phyloP scores from a whole-genome alignment of 2,113 vertebrate genomes.

The Centropus unirufus region DNA sequence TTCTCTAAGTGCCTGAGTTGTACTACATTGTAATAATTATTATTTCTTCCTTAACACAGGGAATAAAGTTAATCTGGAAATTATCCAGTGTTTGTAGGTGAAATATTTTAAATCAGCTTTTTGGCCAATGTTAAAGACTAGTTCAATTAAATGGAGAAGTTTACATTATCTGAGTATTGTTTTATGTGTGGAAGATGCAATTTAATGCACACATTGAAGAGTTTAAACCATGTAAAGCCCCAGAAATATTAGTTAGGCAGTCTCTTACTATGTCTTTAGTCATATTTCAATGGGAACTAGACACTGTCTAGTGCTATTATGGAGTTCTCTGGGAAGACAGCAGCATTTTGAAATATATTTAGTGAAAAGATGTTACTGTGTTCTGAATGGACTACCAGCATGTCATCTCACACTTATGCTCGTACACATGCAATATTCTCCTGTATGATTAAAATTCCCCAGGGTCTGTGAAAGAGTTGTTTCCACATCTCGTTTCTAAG shows the following conservation, averaged over 20 bases:
- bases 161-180: background rate
- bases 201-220: background rate
- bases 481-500: background rate
- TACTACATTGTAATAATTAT: background rate
- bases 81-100: background rate
- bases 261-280: background rate
- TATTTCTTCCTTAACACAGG: background rate
- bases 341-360: background rate
- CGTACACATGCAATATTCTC: background rate
- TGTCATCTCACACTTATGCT: background rate
- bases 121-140: background rate
- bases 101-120: background rate
- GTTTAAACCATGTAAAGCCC: background rate
- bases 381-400: background rate
- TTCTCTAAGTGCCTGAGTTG: background rate
- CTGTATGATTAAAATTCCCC: background rate
- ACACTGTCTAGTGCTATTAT: background rate
- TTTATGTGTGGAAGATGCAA: background rate
- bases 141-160: background rate
- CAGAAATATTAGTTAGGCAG: background rate
- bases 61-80: background rate
- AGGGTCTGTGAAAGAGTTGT: background rate
- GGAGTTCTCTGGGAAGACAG: background rate
- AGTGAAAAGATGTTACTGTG: background rate
- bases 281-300: background rate